phyloP scores from a whole-genome alignment of 2,888 invertebrate species.

The Sialis lutaria region DNA sequence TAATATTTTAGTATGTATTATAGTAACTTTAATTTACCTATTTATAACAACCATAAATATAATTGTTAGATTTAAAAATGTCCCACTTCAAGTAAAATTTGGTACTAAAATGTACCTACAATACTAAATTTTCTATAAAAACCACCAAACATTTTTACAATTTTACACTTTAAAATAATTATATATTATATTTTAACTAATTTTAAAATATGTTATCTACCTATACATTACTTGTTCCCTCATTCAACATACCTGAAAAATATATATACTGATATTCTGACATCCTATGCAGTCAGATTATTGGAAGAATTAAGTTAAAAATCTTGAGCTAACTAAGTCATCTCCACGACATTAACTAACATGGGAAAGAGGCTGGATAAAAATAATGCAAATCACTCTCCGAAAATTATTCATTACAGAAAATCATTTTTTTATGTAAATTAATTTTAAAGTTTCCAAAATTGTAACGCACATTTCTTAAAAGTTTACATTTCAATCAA shows the following conservation, averaged over 20 bases:
- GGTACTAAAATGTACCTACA: constrained; percentile 6
- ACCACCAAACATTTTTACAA: background rate
- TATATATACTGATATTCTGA: constrained; percentile 19
- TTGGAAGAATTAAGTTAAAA: constrained; percentile 7
- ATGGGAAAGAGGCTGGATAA: too few species aligned
- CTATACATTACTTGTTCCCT: constrained; percentile 25
- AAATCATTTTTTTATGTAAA: too few species aligned
- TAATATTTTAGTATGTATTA: too few species aligned
- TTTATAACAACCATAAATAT: too few species aligned
- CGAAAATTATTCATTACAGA: too few species aligned
- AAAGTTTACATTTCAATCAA: too few species aligned
- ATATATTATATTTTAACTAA: background rate
- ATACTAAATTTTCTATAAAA: constrained; percentile 1
- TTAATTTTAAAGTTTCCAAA: too few species aligned
- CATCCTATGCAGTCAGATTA: constrained; percentile 3
- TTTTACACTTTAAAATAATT: background rate
- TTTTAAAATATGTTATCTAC: constrained; percentile 11
- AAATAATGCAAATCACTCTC: too few species aligned
- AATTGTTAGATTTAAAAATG: too few species aligned
- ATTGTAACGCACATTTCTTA: too few species aligned
- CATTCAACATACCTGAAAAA: constrained; percentile 26
- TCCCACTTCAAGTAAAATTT: background rate
- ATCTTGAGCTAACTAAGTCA: constrained; percentile 1
- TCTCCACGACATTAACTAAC: background rate
- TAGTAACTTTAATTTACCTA: too few species aligned